These are phyloP conservation scores for Eueremaeus valkanovi DNA, from an alignment of 2,888 invertebrate genomes.

Conservation along the genomic window DNA sequence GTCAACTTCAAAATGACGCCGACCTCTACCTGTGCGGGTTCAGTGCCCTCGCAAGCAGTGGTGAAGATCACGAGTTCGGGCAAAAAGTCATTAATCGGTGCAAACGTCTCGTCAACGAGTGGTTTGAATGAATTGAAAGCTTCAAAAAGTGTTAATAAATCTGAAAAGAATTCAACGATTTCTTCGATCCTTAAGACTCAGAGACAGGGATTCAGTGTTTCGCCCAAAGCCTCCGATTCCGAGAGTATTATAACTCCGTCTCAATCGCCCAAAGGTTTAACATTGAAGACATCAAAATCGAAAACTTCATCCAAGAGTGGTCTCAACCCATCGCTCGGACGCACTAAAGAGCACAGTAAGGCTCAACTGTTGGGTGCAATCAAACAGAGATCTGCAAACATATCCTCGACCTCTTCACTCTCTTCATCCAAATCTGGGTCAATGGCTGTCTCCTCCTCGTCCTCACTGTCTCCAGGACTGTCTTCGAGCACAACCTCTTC, in stretches of 20 bases:
- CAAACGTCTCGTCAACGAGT: conserved; percentile 30
- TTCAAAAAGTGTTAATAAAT: neutral
- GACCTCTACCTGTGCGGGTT: conserved; percentile 37
- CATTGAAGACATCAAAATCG: conserved; percentile 23
- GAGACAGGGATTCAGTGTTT: conserved; percentile 29
- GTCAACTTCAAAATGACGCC: conserved; percentile 36
- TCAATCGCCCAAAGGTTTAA: neutral
- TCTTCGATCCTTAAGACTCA: conserved; percentile 39
- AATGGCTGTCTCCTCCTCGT: conserved; percentile 30
- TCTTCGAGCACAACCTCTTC: conserved; percentile 1
- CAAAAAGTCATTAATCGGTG: conserved; percentile 22
- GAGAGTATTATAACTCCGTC: conserved; percentile 43
- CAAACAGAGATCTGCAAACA: neutral
- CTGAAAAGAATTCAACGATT: conserved; percentile 42
- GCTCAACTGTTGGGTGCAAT: neutral
- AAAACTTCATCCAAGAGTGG: conserved; percentile 32
- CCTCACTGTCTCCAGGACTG: conserved; percentile 43
- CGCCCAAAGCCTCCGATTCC: conserved; percentile 42
- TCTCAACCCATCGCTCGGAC: neutral
- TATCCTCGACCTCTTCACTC: conserved; percentile 42
- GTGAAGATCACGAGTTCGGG: conserved; percentile 40
- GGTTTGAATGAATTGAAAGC: conserved; percentile 35
- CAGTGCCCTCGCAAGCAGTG: conserved; percentile 44
- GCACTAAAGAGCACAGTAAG: conserved; percentile 17
- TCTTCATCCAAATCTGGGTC: conserved; percentile 31